phyloP scores from a whole-genome alignment of 64 coral and sea anemone species.

The Pocillopora damicornis region DNA sequence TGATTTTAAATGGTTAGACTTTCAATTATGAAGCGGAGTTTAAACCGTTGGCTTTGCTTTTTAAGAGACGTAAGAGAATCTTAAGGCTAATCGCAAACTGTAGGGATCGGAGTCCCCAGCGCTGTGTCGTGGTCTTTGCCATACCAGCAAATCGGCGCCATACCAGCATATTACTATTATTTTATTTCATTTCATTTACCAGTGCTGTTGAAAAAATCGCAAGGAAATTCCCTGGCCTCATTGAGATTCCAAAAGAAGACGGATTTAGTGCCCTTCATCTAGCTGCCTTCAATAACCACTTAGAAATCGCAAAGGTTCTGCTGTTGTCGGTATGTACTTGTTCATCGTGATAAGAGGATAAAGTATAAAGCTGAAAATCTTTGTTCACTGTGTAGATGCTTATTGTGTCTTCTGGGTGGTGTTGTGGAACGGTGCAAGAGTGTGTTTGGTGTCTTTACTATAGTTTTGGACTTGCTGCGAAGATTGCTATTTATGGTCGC shows the following conservation, averaged over 20 bases:
- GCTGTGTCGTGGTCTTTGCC: too few relatives aligned
- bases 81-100: too few relatives aligned
- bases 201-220: conserved; percentile 65
- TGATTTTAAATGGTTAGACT: too few relatives aligned
- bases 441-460: too few relatives aligned
- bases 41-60: too few relatives aligned
- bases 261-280: conserved; percentile 69
- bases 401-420: not conserved
- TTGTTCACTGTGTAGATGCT: not conserved
- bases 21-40: too few relatives aligned
- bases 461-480: too few relatives aligned
- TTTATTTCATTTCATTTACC: not conserved
- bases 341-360: not conserved
- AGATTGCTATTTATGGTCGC: not conserved
- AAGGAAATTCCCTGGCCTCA: conserved; percentile 62
- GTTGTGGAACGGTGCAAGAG: not conserved
- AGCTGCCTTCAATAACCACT: conserved; percentile 53
- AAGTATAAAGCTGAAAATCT: not conserved
- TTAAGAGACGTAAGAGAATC: too few relatives aligned
- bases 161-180: not conserved
- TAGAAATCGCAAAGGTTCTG: conserved; percentile 37
- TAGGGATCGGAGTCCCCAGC: too few relatives aligned
- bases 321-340: conserved; percentile 53
- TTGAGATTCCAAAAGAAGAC: conserved; percentile 79
- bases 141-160: too few relatives aligned